Evolutionary conservation across 1,140 invertebrate species (phyloP), one percentile per base, ranked within the genome.

Genomic region (Drosophila oshimai): DNA sequence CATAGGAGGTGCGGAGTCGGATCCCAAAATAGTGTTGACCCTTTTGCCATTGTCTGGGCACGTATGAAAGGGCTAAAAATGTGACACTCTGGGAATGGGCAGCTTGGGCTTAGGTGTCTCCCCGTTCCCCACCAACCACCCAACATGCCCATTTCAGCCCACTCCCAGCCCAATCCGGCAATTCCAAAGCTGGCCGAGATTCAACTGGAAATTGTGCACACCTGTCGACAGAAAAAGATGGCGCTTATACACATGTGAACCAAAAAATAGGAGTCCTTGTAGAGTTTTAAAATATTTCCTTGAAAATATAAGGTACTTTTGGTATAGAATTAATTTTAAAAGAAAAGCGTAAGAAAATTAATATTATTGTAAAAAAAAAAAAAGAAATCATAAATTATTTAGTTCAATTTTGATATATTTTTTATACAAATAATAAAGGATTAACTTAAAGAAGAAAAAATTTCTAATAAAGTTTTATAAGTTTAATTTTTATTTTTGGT

Each of bases 1-100:
- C 64, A 34, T 17, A n/a, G 45, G 15, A 44, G 13, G 22, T 12
- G 46, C 17, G 13, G 64, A 41, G 24, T 50, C 33, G 39, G 50
- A 65, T 37, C 64, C 74, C 80, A 49, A 61, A 86, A 73, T 86
- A 71, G 79, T 74, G 80, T 79, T 83, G 79, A 81, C 79, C 79
- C 83, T 83, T 83, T 74, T 86, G 70, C 74, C 75, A 86, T 83
- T 83, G 79, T 86, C 75, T 86, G 75, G 46, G 79, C 74, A 86
- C 79, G 75, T 86, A 62, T 70, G 51, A 75, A 74, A 71, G 70
- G 61, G 75, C 80, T 75, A 75, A 80, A 83, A 72, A 83, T 83
- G 74, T 78, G 74, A 86, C 79, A 86, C 74, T 61, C 46, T 6
- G 68, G 68, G 69, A 60, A 71, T 62, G 69, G 55, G 54, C 26